Base-by-base conservation (phyloP, 2,113 vertebrate genomes). In the Mormoops blainvillei region DNA sequence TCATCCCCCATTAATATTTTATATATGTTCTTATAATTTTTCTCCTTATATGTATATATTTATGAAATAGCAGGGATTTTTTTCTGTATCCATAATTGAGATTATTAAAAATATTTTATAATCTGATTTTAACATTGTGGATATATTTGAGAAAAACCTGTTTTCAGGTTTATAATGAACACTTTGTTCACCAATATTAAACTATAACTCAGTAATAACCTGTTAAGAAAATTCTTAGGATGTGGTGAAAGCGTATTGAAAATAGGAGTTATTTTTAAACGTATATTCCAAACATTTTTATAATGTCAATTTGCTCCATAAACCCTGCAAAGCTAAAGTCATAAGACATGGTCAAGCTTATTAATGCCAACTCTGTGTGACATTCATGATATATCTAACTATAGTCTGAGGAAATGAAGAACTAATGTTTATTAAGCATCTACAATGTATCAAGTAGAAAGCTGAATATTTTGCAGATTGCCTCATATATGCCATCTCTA, bases 51-150 rank as follows among this genome's bases (percentile, higher is more conserved):
- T 78, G 67, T n/a, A 18, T 52, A 61, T 77, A 81, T 68, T 56
- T 22, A 74, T 48, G 33, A 52, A 67, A 61, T 5, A 92, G 3
- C 15, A 50, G n/a, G 13, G 9, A 45, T 19, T 71, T 65, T 28
- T 74, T 65, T 28, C 31, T 86, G 12, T 3, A 33, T 61, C 22
- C 14, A 41, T 4, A 61, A 26, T 14, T 54, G n/a, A 26, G 10
- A 78, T 89, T 89, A 77, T 68, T 85, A 50, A 90, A 97, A 80
- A 78, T 94, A 81, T 24, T 80, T 94, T 87, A 50, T 24, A 33
- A 73, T 7, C 8, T 96, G 15, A 5, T 41, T 78, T 67, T 92
- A 80, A 10, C 3, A 19, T 50, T 90, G 56, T 50, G 1, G 19
- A 54, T 43, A 28, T 58, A 31, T 92, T 92, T 96, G 45, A 77